Evolutionary conservation across 2,888 invertebrate genomes (phyloP).

Genomic region (Cecidostiba fungosa): DNA sequence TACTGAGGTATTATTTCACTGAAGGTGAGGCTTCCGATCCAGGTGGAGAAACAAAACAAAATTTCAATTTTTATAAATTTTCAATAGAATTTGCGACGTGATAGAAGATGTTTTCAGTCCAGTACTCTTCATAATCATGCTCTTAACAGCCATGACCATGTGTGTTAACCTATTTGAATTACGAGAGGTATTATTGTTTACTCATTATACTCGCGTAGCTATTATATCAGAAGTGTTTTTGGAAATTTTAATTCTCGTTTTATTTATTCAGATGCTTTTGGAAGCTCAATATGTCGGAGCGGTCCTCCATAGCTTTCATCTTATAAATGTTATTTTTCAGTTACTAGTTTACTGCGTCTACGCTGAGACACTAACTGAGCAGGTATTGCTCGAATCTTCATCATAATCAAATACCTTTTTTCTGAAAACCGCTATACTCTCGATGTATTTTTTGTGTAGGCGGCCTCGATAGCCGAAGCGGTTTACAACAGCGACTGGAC

Average conservation of each 20-base stretch:
- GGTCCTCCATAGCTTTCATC: not conserved
- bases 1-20: not conserved
- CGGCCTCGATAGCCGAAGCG: slow-evolving; percentile 19
- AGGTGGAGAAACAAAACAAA: not conserved
- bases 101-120: slow-evolving; percentile 28
- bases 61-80: slow-evolving; percentile 22
- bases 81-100: not conserved
- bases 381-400: slow-evolving; percentile 11
- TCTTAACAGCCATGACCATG: slow-evolving; percentile 17
- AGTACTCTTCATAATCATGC: slow-evolving; percentile 6
- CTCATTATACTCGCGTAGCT: too few species aligned
- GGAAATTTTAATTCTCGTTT: not conserved
- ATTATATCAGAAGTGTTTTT: not conserved
- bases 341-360: slow-evolving; percentile 7
- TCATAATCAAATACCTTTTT: not conserved
- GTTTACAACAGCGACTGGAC: slow-evolving; percentile 40
- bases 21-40: too few species aligned
- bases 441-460: not conserved
- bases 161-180: slow-evolving; percentile 27
- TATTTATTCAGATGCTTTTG: not conserved
- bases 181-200: not conserved
- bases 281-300: not conserved
- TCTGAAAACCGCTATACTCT: not conserved
- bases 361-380: not conserved
- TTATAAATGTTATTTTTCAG: slow-evolving; percentile 1